Percentiles rank a stretch among this genome's conserved stretches.
Evolutionary conservation across 1,140 invertebrate genomes (phyloP).

Genomic region (Diorhabda carinulata): DNA sequence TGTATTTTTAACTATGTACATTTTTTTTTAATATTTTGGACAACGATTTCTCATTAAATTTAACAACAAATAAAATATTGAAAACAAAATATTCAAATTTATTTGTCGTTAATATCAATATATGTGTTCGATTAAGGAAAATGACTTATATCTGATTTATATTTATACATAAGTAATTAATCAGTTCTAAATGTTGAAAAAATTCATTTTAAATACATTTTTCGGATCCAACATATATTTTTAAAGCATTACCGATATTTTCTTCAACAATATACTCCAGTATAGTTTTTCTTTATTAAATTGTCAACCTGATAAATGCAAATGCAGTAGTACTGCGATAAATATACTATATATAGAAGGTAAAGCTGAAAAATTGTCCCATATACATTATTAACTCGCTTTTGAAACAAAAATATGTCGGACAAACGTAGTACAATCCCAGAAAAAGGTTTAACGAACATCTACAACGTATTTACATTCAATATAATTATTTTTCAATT

Average conservation of each 20-base stretch:
- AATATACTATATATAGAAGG: neutral
- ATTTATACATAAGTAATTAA: neutral
- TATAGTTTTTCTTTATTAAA: neutral
- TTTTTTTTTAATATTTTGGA: neutral
- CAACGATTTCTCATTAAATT: too few relatives aligned
- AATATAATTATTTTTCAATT: neutral
- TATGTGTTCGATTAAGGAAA: neutral
- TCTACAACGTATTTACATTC: too few relatives aligned
- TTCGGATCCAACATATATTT: neutral
- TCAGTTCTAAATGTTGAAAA: neutral
- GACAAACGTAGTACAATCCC: too few relatives aligned
- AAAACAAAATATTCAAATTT: too few relatives aligned
- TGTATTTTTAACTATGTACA: neutral
- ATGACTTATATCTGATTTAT: slow-evolving; percentile 3
- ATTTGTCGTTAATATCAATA: neutral
- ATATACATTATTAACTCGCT: too few relatives aligned
- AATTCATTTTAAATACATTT: neutral
- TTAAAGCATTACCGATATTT: neutral
- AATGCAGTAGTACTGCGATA: slow-evolving; percentile 19
- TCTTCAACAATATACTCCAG: neutral
- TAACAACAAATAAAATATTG: too few relatives aligned
- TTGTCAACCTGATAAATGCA: slow-evolving; percentile 23
- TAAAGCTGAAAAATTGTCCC: too few relatives aligned
- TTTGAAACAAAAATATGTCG: too few relatives aligned
- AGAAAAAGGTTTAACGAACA: too few relatives aligned